A percentile compares a stretch with the other conserved stretches of the same genome.
These are phyloP conservation scores for Callipepla californica DNA, from an alignment of 2,113 vertebrate genomes.

Conservation along the genomic window DNA sequence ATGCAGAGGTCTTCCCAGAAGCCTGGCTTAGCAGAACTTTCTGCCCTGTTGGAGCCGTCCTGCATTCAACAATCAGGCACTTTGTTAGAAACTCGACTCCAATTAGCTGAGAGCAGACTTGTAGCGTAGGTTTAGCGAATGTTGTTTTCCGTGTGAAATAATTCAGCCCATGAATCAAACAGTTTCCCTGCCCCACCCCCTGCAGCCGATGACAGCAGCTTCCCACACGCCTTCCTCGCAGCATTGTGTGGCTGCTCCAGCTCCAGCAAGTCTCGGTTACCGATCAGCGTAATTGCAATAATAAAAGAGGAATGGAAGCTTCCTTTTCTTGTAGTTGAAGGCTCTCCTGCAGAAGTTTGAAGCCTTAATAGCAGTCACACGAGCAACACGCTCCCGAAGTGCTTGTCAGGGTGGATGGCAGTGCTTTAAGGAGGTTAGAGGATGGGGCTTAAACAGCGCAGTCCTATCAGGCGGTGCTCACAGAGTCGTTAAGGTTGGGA, in stretches of 20 bases:
- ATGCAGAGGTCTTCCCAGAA: background rate
- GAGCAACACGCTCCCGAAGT: constrained; percentile 1
- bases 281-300: constrained; percentile 59
- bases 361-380: constrained; percentile 22
- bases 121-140: background rate
- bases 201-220: constrained; percentile 53
- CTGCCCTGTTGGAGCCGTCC: background rate
- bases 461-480: background rate
- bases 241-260: constrained; percentile 49
- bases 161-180: constrained; percentile 47
- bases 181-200: constrained; percentile 39
- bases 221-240: constrained; percentile 45
- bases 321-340: constrained; percentile 51
- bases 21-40: background rate
- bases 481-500: too few relatives aligned
- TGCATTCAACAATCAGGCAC: background rate
- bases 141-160: constrained; percentile 27
- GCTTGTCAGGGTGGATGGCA: background rate
- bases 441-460: background rate
- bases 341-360: background rate
- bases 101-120: background rate
- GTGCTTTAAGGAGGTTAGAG: background rate
- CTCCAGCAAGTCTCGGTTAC: constrained; percentile 56
- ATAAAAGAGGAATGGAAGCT: constrained; percentile 54
- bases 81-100: background rate